Percentiles rank a stretch among this genome's conserved stretches.
Conservation (phyloP, 2,888 invertebrate species). For the Cosmopolites sordidus region DNA sequence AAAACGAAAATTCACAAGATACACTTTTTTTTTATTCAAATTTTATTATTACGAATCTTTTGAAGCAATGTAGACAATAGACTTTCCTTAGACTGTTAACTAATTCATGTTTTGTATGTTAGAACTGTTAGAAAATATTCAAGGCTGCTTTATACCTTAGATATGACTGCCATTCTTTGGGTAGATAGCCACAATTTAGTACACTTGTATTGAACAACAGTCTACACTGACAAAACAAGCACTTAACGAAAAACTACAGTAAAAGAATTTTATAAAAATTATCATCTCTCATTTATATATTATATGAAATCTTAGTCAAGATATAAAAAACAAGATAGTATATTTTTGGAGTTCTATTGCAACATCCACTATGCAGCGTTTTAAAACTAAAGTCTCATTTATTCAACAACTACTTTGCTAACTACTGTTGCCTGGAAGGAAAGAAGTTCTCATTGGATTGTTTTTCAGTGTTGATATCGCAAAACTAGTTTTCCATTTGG, state of each 20-base stretch:
- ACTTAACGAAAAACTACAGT: background rate
- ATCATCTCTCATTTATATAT: too few species aligned
- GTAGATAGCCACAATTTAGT: slow-evolving; percentile 37
- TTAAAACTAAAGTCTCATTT: too few species aligned
- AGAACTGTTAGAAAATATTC: slow-evolving; percentile 21
- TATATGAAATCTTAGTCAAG: too few species aligned
- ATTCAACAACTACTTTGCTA: too few species aligned
- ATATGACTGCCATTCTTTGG: slow-evolving; percentile 39
- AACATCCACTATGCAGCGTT: too few species aligned
- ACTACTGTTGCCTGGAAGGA: too few species aligned
- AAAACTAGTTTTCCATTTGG: too few species aligned
- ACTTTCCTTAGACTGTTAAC: slow-evolving; percentile 25
- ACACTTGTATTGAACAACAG: slow-evolving; percentile 4
- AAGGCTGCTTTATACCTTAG: slow-evolving; percentile 33
- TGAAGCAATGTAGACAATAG: slow-evolving; percentile 30
- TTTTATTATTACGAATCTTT: slow-evolving; percentile 18
- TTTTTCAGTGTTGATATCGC: too few species aligned
- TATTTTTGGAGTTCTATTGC: too few species aligned
- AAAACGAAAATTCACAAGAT: background rate
- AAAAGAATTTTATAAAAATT: background rate
- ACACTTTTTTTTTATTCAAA: slow-evolving; percentile 3
- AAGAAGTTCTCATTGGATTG: too few species aligned
- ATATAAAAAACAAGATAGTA: too few species aligned
- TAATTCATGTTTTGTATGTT: slow-evolving; percentile 29
- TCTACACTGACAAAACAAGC: background rate